Evolutionary conservation across 1,140 invertebrate species (phyloP).

Genomic region (Drosophila asahinai): DNA sequence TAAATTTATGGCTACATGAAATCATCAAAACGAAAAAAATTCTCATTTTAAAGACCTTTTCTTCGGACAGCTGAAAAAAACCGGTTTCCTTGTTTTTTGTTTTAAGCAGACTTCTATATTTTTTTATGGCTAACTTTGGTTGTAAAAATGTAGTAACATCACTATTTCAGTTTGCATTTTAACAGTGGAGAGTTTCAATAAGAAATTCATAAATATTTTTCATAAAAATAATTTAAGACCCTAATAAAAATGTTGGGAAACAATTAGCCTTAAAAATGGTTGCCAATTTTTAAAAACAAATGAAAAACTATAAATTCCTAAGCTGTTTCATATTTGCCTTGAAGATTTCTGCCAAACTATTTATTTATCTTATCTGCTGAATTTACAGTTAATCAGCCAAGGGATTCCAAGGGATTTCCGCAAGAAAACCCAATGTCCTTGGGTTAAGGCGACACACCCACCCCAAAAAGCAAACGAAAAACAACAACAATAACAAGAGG

Average conservation of each 20-base stretch:
- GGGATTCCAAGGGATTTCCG: neutral
- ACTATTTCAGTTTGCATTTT: too few species aligned
- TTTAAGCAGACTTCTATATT: conserved; percentile 6
- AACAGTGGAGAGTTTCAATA: too few species aligned
- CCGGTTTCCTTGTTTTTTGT: conserved; percentile 33
- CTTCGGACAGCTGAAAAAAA: conserved; percentile 31
- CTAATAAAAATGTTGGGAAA: too few species aligned
- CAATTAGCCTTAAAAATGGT: too few species aligned
- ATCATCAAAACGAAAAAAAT: conserved; percentile 63
- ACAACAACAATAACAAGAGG: conserved; percentile 35
- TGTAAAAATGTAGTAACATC: conserved; percentile 16
- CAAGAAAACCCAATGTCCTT: conserved; percentile 33
- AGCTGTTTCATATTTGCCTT: neutral
- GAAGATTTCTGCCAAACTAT: neutral
- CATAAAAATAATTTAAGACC: too few species aligned
- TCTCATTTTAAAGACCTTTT: conserved; percentile 50
- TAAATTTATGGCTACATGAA: conserved; percentile 60
- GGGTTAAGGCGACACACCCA: conserved; percentile 43
- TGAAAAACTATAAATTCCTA: neutral
- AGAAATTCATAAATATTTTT: too few species aligned
- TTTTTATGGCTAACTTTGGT: conserved; percentile 3
- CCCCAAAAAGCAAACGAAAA: conserved; percentile 25
- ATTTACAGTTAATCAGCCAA: neutral
- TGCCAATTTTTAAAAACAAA: neutral
- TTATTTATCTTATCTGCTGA: neutral